phyloP scores from a whole-genome alignment of 2,888 invertebrate species.

The Julus scandinavius region DNA sequence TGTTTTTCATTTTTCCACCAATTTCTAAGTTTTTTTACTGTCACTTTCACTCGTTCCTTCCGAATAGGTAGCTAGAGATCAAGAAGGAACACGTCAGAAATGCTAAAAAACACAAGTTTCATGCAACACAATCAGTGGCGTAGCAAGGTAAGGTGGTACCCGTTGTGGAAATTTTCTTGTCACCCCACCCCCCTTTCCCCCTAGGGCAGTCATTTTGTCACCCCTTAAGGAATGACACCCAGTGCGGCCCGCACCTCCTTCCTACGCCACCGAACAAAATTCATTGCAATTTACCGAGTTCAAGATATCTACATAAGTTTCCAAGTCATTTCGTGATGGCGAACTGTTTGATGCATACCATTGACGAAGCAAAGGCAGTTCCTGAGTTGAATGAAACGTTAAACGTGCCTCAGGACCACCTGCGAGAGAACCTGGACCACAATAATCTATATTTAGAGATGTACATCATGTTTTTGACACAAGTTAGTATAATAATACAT shows the following conservation, averaged over 20 bases:
- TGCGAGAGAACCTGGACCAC: background rate
- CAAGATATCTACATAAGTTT: conserved; percentile 63
- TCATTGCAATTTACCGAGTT: conserved; percentile 62
- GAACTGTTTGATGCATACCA: conserved; percentile 63
- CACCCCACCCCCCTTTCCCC: no score
- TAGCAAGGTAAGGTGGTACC: no score
- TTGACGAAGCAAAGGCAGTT: conserved; percentile 64
- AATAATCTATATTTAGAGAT: background rate
- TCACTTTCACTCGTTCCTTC: conserved; percentile 63
- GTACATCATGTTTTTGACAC: background rate
- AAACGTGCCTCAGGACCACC: conserved; percentile 60
- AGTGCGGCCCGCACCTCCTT: no score
- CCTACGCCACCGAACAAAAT: no score
- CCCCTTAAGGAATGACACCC: no score
- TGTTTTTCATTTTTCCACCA: conserved; percentile 67
- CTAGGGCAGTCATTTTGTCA: no score
- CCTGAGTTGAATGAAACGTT: conserved; percentile 65
- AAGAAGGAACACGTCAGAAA: background rate
- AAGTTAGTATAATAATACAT: no score
- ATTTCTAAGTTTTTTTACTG: conserved; percentile 62
- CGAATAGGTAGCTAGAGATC: conserved; percentile 56
- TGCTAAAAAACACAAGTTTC: background rate
- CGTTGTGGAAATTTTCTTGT: no score
- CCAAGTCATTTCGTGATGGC: conserved; percentile 63
- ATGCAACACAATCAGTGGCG: background rate